Conservation (phyloP, 2,797 vertebrate genomes). For the Podarcis lilfordi region DNA sequence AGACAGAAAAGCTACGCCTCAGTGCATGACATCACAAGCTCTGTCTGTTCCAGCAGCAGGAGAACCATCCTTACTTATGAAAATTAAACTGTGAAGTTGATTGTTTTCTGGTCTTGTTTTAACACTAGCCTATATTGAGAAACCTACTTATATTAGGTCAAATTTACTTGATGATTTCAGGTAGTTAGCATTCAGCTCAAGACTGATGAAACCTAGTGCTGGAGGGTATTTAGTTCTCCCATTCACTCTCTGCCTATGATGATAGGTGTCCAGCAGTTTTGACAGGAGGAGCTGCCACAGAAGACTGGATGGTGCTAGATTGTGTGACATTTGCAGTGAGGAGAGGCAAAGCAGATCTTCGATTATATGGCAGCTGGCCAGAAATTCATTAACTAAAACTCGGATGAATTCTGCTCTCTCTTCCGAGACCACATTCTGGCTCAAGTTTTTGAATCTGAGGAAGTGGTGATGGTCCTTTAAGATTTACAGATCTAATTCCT, state of each 20-base stretch:
- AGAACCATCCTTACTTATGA: neutral
- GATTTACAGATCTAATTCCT: neutral
- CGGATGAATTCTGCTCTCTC: neutral
- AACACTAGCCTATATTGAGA: neutral
- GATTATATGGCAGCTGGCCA: neutral
- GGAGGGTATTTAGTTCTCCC: fast-evolving
- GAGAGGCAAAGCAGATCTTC: neutral
- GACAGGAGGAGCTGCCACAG: neutral
- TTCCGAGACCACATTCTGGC: neutral
- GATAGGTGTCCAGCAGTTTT: neutral
- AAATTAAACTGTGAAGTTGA: neutral
- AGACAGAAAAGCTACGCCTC: neutral
- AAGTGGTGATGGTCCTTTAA: neutral
- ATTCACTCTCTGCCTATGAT: neutral
- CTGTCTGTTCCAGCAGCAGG: neutral
- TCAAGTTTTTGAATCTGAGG: neutral
- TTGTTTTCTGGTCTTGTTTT: neutral
- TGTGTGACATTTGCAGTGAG: neutral
- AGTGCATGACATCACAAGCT: neutral
- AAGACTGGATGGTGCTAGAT: neutral
- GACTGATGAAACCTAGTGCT: no score
- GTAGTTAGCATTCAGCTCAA: neutral
- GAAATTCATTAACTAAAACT: neutral
- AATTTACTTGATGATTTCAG: neutral
- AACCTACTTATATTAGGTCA: neutral